Conservation (phyloP, 2,888 invertebrate species). For the Liposcelis brunnea region DNA sequence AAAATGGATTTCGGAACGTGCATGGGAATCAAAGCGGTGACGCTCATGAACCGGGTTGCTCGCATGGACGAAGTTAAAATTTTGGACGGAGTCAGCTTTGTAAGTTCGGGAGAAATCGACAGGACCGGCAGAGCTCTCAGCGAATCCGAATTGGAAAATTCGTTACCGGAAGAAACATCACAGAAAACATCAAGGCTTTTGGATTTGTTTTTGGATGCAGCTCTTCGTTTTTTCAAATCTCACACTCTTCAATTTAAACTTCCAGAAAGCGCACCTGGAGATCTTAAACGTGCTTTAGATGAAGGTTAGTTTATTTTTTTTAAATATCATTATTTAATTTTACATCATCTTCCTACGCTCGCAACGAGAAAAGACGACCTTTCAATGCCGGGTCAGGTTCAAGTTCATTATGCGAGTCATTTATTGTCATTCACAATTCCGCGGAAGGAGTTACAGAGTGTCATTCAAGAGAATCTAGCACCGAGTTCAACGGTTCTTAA, state of each 20-base stretch:
- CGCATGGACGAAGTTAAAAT: slow-evolving; percentile 37
- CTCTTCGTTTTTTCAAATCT: slow-evolving; percentile 36
- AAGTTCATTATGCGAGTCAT: no score
- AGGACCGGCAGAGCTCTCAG: slow-evolving; percentile 23
- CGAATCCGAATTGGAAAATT: slow-evolving; percentile 32
- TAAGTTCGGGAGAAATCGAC: slow-evolving; percentile 26
- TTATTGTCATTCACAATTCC: no score
- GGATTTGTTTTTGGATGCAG: slow-evolving; percentile 37
- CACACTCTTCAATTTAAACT: slow-evolving; percentile 52
- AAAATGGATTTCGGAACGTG: slow-evolving; percentile 35
- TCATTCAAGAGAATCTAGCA: no score
- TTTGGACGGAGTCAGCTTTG: slow-evolving; percentile 38
- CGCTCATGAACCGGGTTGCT: slow-evolving; percentile 35
- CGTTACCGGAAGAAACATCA: slow-evolving; percentile 33
- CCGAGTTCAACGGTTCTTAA: no score
- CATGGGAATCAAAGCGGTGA: slow-evolving; percentile 38
- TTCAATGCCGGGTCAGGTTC: no score
- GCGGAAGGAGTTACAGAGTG: no score
- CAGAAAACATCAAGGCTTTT: slow-evolving; percentile 33
- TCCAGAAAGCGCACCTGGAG: slow-evolving; percentile 43
- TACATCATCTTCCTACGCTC: background rate
- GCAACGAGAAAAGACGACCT: no score
- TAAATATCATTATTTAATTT: slow-evolving; percentile 3
- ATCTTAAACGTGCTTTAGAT: slow-evolving; percentile 51
- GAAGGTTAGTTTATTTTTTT: slow-evolving; percentile 59